A percentile compares a stretch with the other conserved stretches of the same genome.
Conservation (phyloP, 2,888 invertebrate species). For the Nephrotoma flavescens region DNA sequence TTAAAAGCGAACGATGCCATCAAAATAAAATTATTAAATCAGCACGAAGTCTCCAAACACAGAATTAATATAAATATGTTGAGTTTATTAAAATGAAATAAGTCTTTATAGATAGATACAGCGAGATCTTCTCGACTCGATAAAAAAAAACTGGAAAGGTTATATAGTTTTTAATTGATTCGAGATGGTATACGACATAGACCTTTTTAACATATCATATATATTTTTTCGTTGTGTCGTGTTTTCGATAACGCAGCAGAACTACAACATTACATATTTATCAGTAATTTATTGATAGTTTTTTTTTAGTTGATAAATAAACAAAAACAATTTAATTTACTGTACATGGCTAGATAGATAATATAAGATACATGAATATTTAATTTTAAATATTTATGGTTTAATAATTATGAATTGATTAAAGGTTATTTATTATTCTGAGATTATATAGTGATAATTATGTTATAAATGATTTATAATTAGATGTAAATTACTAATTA, state of each 20-base stretch:
- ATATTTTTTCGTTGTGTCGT: not conserved
- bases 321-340: not conserved
- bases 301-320: not conserved
- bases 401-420: not conserved
- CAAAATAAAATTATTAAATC: not conserved
- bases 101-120: not conserved
- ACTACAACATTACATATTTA: not conserved
- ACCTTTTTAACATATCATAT: not conserved
- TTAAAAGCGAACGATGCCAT: not conserved
- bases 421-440: not conserved
- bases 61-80: not conserved
- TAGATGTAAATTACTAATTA: not conserved
- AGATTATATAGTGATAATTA: not conserved
- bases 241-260: not conserved
- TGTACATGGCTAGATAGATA: not conserved
- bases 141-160: not conserved
- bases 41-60: not conserved
- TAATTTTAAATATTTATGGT: not conserved
- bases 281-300: not conserved
- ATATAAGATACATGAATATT: not conserved
- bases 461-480: not conserved
- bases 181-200: not conserved
- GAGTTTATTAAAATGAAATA: not conserved
- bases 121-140: not conserved
- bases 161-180: not conserved